These are phyloP conservation scores for Nothocercus julius DNA, from an alignment of 2,113 vertebrate genomes.

Conservation along the genomic window DNA sequence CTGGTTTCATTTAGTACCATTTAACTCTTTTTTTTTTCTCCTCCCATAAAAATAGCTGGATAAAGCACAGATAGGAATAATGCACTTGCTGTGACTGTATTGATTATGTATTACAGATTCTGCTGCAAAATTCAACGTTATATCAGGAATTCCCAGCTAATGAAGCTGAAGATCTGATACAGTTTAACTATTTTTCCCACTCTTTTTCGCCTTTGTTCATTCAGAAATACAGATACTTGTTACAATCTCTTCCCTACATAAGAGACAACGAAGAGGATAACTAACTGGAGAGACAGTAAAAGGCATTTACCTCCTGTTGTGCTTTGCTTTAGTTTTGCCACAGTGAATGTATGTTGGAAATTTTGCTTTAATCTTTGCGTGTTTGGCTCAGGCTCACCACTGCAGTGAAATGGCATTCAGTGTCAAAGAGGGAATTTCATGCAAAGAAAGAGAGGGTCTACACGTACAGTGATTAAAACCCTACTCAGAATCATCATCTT, in stretches of 20 bases:
- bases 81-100: no score
- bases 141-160: background rate
- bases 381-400: background rate
- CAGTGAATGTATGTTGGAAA: background rate
- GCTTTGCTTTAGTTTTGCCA: background rate
- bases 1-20: background rate
- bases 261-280: background rate
- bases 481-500: background rate
- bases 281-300: background rate
- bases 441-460: background rate
- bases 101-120: background rate
- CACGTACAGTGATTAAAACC: background rate
- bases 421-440: background rate
- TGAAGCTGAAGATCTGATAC: background rate
- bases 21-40: background rate
- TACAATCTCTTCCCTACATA: background rate
- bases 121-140: background rate
- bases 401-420: background rate
- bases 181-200: accelerated
- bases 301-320: background rate
- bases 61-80: background rate
- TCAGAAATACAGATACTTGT: background rate
- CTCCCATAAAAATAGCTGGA: background rate
- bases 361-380: accelerated
- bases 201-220: background rate